These are phyloP conservation scores for Pseudorhiza aurosa DNA, from an alignment of 30 jellyfish, hydroid and myxozoan genomes.

Conservation along the genomic window DNA sequence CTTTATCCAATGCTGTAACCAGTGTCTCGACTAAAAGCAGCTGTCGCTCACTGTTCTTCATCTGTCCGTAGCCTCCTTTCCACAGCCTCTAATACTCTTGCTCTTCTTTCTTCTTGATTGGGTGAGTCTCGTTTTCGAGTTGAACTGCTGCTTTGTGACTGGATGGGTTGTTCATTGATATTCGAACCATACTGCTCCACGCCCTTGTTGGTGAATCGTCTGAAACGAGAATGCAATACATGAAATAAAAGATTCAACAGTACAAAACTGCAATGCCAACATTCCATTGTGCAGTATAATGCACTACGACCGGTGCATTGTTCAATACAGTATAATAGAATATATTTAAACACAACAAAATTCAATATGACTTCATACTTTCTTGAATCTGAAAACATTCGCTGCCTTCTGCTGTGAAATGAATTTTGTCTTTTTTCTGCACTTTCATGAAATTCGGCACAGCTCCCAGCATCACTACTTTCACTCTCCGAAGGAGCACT, in stretches of 20 bases:
- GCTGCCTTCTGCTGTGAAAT: slow-evolving; percentile 23
- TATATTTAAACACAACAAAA: background rate
- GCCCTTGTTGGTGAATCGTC: slow-evolving; percentile 23
- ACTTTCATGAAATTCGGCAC: slow-evolving; percentile 39
- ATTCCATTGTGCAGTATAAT: background rate
- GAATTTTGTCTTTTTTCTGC: slow-evolving; percentile 43
- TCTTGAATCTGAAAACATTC: slow-evolving; percentile 13
- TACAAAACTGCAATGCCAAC: too few species aligned
- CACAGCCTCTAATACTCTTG: slow-evolving; percentile 24
- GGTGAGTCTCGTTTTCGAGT: background rate
- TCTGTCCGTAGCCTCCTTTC: slow-evolving; percentile 19
- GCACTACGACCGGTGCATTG: background rate
- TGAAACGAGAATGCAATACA: background rate
- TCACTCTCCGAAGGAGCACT: slow-evolving; percentile 32
- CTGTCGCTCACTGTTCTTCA: too few species aligned
- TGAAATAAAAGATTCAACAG: too few species aligned
- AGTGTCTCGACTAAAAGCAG: too few species aligned
- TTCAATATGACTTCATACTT: background rate
- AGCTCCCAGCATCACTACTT: slow-evolving; percentile 44
- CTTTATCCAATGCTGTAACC: too few species aligned
- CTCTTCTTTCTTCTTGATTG: slow-evolving; percentile 45
- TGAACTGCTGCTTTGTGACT: background rate
- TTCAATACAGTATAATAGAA: background rate
- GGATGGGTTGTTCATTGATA: background rate
- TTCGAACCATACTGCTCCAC: background rate